These are phyloP conservation scores for Nanger granti DNA, from an alignment of 2,113 vertebrate genomes.

Conservation along the genomic window DNA sequence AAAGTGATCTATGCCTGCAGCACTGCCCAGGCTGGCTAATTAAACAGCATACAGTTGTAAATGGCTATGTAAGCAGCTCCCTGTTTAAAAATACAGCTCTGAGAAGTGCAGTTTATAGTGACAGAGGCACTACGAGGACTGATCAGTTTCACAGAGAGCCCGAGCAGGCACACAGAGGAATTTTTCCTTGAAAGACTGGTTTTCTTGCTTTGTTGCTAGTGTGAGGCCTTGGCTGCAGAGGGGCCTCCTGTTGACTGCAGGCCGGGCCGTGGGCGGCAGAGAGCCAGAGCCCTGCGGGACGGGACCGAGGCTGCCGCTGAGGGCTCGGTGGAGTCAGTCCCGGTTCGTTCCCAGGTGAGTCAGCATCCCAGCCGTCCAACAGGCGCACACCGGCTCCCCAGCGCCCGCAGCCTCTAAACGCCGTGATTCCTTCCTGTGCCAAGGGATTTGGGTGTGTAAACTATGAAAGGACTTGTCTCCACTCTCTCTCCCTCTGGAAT, in stretches of 20 bases:
- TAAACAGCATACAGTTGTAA: constrained; percentile 77
- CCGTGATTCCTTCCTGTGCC: constrained; percentile 55
- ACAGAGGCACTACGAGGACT: constrained; percentile 27
- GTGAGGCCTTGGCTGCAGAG: not conserved
- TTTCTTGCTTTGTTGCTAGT: constrained; percentile 17
- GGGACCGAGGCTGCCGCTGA: constrained; percentile 29
- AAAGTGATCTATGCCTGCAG: constrained; percentile 77
- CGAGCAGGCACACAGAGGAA: constrained; percentile 34
- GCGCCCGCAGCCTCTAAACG: constrained; percentile 70
- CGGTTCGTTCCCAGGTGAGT: constrained; percentile 67
- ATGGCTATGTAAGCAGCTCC: constrained; percentile 76
- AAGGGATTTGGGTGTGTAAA: constrained; percentile 55
- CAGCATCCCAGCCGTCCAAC: constrained; percentile 62
- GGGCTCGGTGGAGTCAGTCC: constrained; percentile 29
- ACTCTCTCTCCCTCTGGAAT: not conserved
- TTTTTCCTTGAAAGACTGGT: constrained; percentile 44
- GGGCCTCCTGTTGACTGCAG: not conserved
- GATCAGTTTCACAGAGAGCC: constrained; percentile 56
- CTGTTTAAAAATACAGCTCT: constrained; percentile 71
- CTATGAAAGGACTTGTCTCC: not conserved
- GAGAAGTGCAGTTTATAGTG: constrained; percentile 63
- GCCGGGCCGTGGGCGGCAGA: not conserved
- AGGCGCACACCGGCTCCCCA: not conserved
- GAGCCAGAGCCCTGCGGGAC: constrained; percentile 29
- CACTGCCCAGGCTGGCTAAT: constrained; percentile 76